Base-by-base conservation (phyloP, 2,113 vertebrate genomes). In the Chaenocephalus aceratus region DNA sequence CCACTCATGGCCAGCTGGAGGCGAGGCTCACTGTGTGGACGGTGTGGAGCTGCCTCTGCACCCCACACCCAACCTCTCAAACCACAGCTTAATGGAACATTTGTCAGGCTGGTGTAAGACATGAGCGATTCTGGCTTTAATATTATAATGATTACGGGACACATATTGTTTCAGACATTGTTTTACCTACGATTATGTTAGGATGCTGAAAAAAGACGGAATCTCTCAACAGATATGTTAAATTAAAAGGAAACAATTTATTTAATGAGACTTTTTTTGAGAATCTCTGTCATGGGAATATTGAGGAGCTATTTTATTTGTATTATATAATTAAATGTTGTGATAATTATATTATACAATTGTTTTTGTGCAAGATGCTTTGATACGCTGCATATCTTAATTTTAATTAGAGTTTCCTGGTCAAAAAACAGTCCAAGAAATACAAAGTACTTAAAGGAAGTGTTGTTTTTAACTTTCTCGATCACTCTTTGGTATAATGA, bases 1-100 rank as follows among this genome's bases (percentile, higher is more conserved):
- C 74, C 82, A 84, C 81, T 91, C 84, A 53, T 49, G 72, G 54
- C 78, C 80, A 44, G 84, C 84, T 83, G 59, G 21, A 34, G 26
- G 23, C 46, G 34, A 61, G 66, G 51, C 72, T 69, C 57, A 11
- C 72, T 41, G 36, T 7, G n/a, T 3, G 15, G 9, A 51, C n/a
- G 13, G 64, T 84, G 64, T 84, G 75, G 78, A 88, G 21, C 59
- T 63, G 82, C 60, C 54, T 18, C 13, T 30, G 5, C 34, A 0
- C 36, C 0, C 36, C 51, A 45, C 56, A 34, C 10, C 4, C 16
- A 79, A 79, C 77, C 65, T 65, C 53, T 18, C 18, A 14, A 75
- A 53, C 26, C 56, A 2, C 2, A 10, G 51, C n/a, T 21, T 56
- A 16, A 68, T 46, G 30, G 30, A 30, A 30, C 30, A 30, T 30